Evolutionary conservation across 2,888 invertebrate species (phyloP).

Genomic region (Cosmorhoe ocellata): DNA sequence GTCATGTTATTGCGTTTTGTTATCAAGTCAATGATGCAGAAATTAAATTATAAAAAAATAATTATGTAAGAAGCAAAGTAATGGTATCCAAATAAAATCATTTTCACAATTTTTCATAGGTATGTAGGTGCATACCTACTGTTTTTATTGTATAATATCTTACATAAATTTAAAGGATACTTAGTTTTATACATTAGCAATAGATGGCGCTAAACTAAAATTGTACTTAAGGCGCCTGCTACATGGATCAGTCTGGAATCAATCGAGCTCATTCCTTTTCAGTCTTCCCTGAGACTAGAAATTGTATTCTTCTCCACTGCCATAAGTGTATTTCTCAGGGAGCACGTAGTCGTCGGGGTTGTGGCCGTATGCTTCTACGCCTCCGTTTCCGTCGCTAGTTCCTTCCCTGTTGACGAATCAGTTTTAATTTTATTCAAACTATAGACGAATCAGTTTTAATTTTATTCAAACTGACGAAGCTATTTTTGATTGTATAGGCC

Average conservation of each 20-base stretch:
- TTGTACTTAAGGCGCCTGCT: neutral
- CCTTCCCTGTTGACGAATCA: conserved; percentile 51
- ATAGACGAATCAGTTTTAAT: conserved; percentile 11
- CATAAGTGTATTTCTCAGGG: conserved; percentile 73
- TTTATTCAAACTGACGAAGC: too few relatives aligned
- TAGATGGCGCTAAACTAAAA: conserved; percentile 24
- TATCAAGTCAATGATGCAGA: neutral
- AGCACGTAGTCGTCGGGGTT: conserved; percentile 68
- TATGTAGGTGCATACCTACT: too few relatives aligned
- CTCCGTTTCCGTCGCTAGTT: conserved; percentile 67
- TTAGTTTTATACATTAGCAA: neutral
- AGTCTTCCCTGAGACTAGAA: conserved; percentile 38
- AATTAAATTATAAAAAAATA: neutral
- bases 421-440: conserved; percentile 44
- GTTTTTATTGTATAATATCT: too few relatives aligned
- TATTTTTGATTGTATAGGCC: too few relatives aligned
- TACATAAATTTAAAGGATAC: too few relatives aligned
- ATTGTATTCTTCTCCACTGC: conserved; percentile 66
- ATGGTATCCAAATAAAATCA: too few relatives aligned
- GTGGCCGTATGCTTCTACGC: conserved; percentile 69
- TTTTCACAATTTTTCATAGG: too few relatives aligned
- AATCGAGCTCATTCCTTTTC: neutral
- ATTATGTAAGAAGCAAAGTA: too few relatives aligned
- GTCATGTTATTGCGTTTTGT: conserved; percentile 1
- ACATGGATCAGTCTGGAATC: conserved; percentile 3